Conservation (phyloP, 2,113 vertebrate genomes). For the Serinus canaria region DNA sequence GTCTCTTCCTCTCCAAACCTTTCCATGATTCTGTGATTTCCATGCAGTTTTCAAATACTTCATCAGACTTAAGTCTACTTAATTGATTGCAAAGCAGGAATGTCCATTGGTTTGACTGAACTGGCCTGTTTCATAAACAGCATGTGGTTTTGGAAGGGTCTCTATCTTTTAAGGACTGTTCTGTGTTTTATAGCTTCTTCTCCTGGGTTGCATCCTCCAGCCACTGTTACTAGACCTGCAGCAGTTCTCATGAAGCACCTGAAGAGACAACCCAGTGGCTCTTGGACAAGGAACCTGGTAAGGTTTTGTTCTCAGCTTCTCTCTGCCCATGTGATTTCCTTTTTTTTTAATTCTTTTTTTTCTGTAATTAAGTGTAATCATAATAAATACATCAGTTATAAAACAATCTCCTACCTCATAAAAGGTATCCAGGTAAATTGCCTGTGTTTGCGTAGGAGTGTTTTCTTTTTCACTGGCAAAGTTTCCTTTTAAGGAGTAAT, state of each 20-base stretch:
- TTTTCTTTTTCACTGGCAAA: not conserved
- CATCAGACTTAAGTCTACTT: not conserved
- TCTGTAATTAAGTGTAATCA: not conserved
- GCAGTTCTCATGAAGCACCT: accelerated
- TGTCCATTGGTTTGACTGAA: not conserved
- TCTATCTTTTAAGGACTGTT: not conserved
- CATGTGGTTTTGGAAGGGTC: not conserved
- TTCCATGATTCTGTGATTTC: not conserved
- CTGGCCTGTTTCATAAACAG: not conserved
- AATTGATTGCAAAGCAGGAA: not conserved
- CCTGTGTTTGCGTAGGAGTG: not conserved
- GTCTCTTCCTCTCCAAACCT: not conserved
- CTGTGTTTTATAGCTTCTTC: not conserved
- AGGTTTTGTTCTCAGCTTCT: not conserved
- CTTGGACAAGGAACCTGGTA: not conserved
- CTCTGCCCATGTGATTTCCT: not conserved
- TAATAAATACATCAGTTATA: not conserved
- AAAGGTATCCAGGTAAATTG: not conserved
- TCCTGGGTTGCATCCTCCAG: not conserved
- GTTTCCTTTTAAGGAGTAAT: conserved; percentile 59
- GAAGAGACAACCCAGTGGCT: not conserved
- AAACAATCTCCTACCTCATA: conserved; percentile 18
- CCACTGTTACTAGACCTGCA: not conserved
- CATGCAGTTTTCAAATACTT: not conserved
- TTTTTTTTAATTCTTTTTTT: accelerated